Evolutionary conservation across 2,888 invertebrate genomes (phyloP).

Genomic region (Cephus rjabovi): DNA sequence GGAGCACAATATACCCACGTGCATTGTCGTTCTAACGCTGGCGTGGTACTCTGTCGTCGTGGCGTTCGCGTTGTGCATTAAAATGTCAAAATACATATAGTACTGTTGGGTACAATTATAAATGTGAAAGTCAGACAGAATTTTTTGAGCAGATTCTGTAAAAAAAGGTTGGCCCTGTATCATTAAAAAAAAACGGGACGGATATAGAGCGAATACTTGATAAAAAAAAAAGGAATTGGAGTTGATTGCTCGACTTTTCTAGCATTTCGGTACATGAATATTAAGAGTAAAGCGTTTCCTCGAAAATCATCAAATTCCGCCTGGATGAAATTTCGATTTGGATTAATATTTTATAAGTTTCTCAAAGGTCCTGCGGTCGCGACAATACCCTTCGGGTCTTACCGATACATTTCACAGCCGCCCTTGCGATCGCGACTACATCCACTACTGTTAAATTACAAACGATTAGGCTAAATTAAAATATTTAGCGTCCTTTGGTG

Average conservation of each 20-base stretch:
- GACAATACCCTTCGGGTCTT: not conserved
- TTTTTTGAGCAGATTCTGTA: not conserved
- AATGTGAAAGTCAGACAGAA: not conserved
- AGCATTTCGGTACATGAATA: not conserved
- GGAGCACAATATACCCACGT: not conserved
- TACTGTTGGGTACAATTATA: not conserved
- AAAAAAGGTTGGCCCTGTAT: not conserved
- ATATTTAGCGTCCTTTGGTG: constrained; percentile 48
- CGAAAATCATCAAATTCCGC: not conserved
- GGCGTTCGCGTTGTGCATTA: not conserved
- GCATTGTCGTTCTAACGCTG: not conserved
- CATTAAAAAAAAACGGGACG: not conserved
- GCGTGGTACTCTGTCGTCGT: not conserved
- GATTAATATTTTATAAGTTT: not conserved
- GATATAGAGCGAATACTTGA: not conserved
- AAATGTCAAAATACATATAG: not conserved
- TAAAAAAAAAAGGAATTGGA: not conserved
- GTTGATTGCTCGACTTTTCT: not conserved
- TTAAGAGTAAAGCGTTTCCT: not conserved
- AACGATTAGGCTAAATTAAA: constrained; percentile 36
- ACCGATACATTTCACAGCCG: not conserved
- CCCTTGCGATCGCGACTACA: not conserved
- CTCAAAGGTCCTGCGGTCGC: not conserved
- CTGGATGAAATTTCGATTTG: not conserved
- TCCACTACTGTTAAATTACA: constrained; percentile 33